phyloP scores from a whole-genome alignment of 2,888 invertebrate genomes.

The Apodemia hepburni region DNA sequence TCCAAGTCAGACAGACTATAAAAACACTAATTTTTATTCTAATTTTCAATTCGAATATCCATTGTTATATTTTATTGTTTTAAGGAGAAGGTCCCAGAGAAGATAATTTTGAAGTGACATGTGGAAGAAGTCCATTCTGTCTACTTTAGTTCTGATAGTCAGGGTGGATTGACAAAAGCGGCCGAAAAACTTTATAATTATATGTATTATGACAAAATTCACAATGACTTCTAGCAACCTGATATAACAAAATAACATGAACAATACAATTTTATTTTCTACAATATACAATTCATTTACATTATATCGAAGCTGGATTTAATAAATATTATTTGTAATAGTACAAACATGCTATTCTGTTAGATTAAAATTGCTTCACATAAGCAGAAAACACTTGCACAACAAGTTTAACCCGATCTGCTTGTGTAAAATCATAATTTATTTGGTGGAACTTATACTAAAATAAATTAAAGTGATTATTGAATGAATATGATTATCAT shows the following conservation, averaged over 20 bases:
- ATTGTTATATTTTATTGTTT: no score
- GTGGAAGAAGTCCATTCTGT: no score
- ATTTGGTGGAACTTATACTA: slow-evolving; percentile 10
- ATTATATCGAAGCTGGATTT: slow-evolving; percentile 65
- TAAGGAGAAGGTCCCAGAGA: no score
- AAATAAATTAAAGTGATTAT: slow-evolving; percentile 12
- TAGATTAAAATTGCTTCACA: slow-evolving; percentile 9
- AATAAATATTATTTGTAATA: slow-evolving; percentile 56
- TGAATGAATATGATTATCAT: slow-evolving; percentile 21
- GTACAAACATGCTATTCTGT: slow-evolving; percentile 46
- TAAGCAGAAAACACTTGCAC: not conserved
- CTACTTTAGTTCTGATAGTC: not conserved
- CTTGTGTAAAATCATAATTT: slow-evolving; percentile 5
- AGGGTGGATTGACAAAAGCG: not conserved
- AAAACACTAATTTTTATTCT: no score
- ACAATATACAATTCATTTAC: slow-evolving; percentile 72
- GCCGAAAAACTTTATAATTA: slow-evolving; percentile 28
- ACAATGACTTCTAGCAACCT: slow-evolving; percentile 68
- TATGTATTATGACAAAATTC: slow-evolving; percentile 59
- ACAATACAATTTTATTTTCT: slow-evolving; percentile 56
- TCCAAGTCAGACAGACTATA: no score
- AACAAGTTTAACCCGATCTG: not conserved
- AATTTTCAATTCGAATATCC: no score
- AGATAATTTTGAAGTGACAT: no score
- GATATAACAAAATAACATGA: slow-evolving; percentile 65